Conservation (phyloP, 2,113 vertebrate species). For the Prietella phreatophila region DNA sequence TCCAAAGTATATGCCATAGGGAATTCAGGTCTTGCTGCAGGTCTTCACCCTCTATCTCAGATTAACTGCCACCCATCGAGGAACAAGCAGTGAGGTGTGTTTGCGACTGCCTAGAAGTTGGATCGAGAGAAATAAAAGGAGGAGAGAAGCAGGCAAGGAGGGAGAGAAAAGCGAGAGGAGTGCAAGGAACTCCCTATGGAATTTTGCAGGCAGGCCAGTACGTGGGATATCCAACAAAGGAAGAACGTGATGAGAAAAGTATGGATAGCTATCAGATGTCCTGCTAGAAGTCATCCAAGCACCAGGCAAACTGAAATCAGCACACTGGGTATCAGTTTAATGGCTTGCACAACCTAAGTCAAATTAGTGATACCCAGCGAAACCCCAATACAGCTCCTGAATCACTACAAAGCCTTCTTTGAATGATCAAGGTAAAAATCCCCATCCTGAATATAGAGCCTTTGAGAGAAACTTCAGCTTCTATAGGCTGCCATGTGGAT, state of each 20-base stretch:
- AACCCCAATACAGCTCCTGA: neutral
- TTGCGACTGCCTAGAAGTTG: constrained; percentile 27
- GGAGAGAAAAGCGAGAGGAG: constrained; percentile 42
- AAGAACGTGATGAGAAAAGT: neutral
- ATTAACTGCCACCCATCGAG: constrained; percentile 31
- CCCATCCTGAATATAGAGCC: neutral
- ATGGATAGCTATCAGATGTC: constrained; percentile 7
- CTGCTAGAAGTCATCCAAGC: constrained; percentile 8
- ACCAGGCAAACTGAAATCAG: neutral
- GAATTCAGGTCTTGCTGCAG: constrained; percentile 24
- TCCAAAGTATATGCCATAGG: constrained; percentile 13
- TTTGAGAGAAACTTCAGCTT: constrained; percentile 26
- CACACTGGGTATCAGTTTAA: neutral
- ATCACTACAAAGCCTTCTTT: neutral
- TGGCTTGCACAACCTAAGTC: neutral
- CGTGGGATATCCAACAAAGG: constrained; percentile 48
- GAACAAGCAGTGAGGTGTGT: constrained; percentile 29
- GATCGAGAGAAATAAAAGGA: constrained; percentile 51
- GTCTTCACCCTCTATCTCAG: constrained; percentile 23
- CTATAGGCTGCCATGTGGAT: constrained; percentile 36
- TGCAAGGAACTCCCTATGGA: constrained; percentile 61
- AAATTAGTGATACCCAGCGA: neutral
- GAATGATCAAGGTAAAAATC: neutral
- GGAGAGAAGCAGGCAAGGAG: constrained; percentile 24
- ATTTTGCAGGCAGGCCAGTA: constrained; percentile 73